Base-by-base conservation (phyloP, 2,888 invertebrate species). In the Caradrina kadenii region DNA sequence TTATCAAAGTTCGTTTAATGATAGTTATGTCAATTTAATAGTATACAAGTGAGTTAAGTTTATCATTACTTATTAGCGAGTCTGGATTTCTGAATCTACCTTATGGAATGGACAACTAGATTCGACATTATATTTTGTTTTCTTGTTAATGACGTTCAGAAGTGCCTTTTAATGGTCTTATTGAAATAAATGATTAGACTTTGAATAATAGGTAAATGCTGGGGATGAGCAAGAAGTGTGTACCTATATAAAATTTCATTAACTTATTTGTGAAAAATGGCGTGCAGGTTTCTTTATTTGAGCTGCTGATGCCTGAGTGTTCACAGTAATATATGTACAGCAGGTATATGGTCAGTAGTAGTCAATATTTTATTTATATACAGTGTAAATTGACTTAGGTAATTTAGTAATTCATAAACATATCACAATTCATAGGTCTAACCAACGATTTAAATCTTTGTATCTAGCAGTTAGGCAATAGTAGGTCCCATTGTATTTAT, bases 401-500 rank as follows among this genome's bases (percentile, higher is more conserved):
- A 86, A 80, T 79, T 84, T 76, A 74, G 74, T 80, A 81, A 79
- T 86, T 81, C 74, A 82, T 88, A 87, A 89, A 88, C 89, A 87
- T 89, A 88, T 88, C 87, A 88, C 87, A 88, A 88, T 88, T 89
- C 79, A 79, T 88, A 90, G 87, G 85, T 89, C 89, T 91, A 90
- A 88, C 89, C 45, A 45, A 45, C 45, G 45, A 45, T 45, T 45
- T 45, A 45, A 45, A 45, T 45, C 45, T 45, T 45, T 45, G 45
- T 87, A 85, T 89, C 89, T 91, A 90, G 88, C 89, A 89, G 89
- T 89, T 88, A 92, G 92, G 92, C 92, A 92, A 86, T 89, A 88
- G 90, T 92, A 89, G 92, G 92, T 92, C 92, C 92, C 92, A 89
- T 90, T 88, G 90, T 91, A 86, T 86, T 83, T 89, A 86, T 84